Conservation (phyloP, 2,888 invertebrate genomes). For the Reticulitermes lucifugus region DNA sequence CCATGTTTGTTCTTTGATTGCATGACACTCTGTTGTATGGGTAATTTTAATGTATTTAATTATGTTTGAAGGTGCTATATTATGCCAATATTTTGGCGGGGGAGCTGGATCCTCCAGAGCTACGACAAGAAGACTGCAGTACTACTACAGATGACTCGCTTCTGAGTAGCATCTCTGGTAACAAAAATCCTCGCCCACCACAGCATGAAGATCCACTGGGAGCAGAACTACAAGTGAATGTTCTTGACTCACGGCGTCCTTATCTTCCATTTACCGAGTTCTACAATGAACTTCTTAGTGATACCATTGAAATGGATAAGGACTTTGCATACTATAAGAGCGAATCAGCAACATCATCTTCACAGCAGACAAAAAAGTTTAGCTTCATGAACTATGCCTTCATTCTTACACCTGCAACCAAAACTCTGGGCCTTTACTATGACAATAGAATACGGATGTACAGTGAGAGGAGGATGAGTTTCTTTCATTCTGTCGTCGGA, state of each 20-base stretch:
- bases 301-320: slow-evolving; percentile 92
- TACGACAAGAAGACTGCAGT: slow-evolving; percentile 66
- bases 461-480: slow-evolving; percentile 87
- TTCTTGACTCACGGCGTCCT: slow-evolving; percentile 86
- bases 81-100: slow-evolving; percentile 92
- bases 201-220: slow-evolving; percentile 74
- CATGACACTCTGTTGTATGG: too few species aligned
- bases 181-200: slow-evolving; percentile 64
- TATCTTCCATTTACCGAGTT: slow-evolving; percentile 89
- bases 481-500: slow-evolving; percentile 86
- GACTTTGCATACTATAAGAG: slow-evolving; percentile 93
- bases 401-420: slow-evolving; percentile 91
- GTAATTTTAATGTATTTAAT: neutral
- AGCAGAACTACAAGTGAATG: slow-evolving; percentile 78
- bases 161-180: slow-evolving; percentile 62
- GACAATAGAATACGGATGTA: slow-evolving; percentile 97
- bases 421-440: slow-evolving; percentile 91
- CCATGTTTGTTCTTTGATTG: too few species aligned
- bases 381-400: slow-evolving; percentile 93
- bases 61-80: slow-evolving; percentile 75
- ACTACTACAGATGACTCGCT: slow-evolving; percentile 63
- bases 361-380: slow-evolving; percentile 69
- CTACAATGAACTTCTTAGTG: slow-evolving; percentile 94
- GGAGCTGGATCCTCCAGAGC: slow-evolving; percentile 74
- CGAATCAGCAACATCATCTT: slow-evolving; percentile 57